Evolutionary conservation across 2,113 vertebrate species (phyloP).

Genomic region (Lutjanus erythropterus): DNA sequence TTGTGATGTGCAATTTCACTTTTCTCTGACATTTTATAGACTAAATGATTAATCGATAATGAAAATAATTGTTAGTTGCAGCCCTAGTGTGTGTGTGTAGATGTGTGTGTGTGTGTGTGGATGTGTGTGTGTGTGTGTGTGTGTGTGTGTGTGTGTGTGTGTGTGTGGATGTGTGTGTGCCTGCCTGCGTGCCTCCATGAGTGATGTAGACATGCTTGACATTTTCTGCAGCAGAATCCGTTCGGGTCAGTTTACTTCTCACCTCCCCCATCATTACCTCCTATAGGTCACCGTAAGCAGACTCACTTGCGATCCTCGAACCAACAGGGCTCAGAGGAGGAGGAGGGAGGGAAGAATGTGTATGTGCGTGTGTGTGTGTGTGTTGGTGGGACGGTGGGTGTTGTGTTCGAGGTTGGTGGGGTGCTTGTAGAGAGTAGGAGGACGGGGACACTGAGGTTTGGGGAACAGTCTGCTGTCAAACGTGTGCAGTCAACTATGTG

Average conservation of each 20-base stretch:
- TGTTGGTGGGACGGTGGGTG: constrained; percentile 30
- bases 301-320: constrained; percentile 56
- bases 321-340: constrained; percentile 42
- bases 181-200: constrained; percentile 50
- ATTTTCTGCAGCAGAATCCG: constrained; percentile 78
- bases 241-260: constrained; percentile 77
- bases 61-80: too few relatives aligned
- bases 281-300: constrained; percentile 78
- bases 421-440: constrained; percentile 51
- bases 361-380: constrained; percentile 5
- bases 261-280: constrained; percentile 69
- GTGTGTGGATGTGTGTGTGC: constrained; percentile 5
- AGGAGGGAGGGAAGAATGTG: background rate
- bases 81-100: too few relatives aligned
- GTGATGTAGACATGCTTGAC: constrained; percentile 74
- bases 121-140: constrained; percentile 41
- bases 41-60: too few relatives aligned
- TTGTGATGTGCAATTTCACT: too few relatives aligned
- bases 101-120: too few relatives aligned
- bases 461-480: constrained; percentile 68
- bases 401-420: constrained; percentile 63
- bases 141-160: background rate
- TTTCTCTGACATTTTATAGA: too few relatives aligned
- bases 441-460: constrained; percentile 57
- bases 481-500: constrained; percentile 72